Evolutionary conservation across 1,140 invertebrate genomes (phyloP).

Genomic region (Formica selysi): DNA sequence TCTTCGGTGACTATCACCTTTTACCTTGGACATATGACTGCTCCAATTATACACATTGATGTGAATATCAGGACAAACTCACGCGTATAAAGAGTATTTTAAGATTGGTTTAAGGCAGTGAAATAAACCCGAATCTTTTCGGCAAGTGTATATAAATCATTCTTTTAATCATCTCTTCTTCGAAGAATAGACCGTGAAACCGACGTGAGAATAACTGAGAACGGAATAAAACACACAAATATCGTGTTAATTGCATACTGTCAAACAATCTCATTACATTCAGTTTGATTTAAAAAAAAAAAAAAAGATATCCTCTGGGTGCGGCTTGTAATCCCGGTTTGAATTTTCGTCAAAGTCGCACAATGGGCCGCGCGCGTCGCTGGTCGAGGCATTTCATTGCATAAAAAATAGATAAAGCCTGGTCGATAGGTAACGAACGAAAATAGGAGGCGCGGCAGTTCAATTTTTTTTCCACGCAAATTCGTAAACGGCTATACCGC

Average conservation of each 20-base stretch:
- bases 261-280: constrained; percentile 49
- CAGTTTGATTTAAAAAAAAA: constrained; percentile 34
- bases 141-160: neutral
- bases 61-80: neutral
- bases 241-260: constrained; percentile 37
- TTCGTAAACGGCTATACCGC: constrained; percentile 80
- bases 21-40: neutral
- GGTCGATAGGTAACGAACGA: constrained; percentile 82
- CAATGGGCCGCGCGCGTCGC: constrained; percentile 66
- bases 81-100: too few species aligned
- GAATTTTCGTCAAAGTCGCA: constrained; percentile 75
- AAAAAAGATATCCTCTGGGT: constrained; percentile 50
- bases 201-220: neutral
- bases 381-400: constrained; percentile 76
- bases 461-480: constrained; percentile 80
- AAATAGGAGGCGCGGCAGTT: constrained; percentile 78
- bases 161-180: neutral
- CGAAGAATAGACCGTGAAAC: neutral
- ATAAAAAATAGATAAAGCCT: constrained; percentile 81
- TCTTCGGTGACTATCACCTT: constrained; percentile 31
- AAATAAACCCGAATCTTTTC: neutral
- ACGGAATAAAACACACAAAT: constrained; percentile 29
- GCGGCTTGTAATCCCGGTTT: constrained; percentile 71
- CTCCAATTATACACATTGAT: neutral
- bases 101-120: neutral